Evolutionary conservation across 2,113 vertebrate genomes (phyloP).

Genomic region (Dendrocopos noguchii): DNA sequence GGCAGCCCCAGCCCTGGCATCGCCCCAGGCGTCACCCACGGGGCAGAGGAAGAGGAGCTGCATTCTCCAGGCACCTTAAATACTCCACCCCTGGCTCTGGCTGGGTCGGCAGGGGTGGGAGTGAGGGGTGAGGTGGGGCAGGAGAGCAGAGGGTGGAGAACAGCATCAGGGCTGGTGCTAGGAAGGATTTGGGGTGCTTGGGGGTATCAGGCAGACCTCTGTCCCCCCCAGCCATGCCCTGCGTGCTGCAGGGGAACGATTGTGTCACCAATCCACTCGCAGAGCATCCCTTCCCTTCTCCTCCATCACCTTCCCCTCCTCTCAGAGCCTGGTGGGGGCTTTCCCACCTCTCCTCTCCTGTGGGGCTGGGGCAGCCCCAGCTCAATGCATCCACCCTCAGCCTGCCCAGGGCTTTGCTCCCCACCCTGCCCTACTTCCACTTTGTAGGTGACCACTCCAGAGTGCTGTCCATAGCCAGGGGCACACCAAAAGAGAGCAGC

Average conservation of each 20-base stretch:
- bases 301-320: rapidly evolving
- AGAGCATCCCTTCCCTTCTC: background rate
- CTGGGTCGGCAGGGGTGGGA: background rate
- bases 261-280: background rate
- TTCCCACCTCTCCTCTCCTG: background rate
- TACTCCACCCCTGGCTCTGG: background rate
- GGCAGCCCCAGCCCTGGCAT: background rate
- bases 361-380: background rate
- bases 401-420: background rate
- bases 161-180: background rate
- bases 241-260: rapidly evolving
- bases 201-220: background rate
- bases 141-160: background rate
- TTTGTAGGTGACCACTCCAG: background rate
- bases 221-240: background rate
- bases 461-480: rapidly evolving
- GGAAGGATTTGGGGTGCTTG: background rate
- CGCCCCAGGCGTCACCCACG: background rate
- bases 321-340: rapidly evolving
- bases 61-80: background rate
- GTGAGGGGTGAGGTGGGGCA: background rate
- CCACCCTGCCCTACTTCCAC: background rate
- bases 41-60: background rate
- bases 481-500: rapidly evolving
- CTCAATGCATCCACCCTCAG: rapidly evolving